Evolutionary conservation across 2,113 vertebrate species (phyloP).

Genomic region (Mastomys coucha): DNA sequence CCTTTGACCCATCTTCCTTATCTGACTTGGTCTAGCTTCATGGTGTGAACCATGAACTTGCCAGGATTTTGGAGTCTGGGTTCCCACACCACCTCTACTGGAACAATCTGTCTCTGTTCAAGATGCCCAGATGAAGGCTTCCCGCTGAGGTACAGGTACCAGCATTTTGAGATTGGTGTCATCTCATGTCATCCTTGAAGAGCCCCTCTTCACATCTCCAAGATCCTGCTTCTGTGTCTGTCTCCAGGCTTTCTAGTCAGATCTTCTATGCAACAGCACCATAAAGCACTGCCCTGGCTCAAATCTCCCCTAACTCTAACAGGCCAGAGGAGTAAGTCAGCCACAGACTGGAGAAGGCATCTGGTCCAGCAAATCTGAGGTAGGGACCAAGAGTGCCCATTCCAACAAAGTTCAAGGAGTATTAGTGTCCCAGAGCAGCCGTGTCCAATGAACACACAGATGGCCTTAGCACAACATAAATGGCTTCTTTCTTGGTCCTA

Average conservation of each 20-base stretch:
- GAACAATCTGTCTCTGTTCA: neutral
- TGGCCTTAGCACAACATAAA: neutral
- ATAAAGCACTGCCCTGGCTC: no score
- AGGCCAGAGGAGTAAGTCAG: neutral
- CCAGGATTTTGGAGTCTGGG: neutral
- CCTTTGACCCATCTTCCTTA: neutral
- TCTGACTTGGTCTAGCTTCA: neutral
- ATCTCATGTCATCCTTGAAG: neutral
- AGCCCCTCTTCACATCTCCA: neutral
- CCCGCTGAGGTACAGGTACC: accelerated
- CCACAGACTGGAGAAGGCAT: neutral
- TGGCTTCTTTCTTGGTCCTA: neutral
- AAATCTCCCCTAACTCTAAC: neutral
- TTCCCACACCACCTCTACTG: accelerated
- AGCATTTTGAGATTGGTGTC: neutral
- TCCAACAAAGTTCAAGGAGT: neutral
- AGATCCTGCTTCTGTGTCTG: neutral
- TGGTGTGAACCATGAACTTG: neutral
- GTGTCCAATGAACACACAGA: neutral
- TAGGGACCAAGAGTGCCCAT: neutral
- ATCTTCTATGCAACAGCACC: neutral
- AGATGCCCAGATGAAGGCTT: accelerated
- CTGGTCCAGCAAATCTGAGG: neutral
- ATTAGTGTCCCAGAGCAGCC: accelerated
- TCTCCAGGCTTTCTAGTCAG: neutral